A percentile compares a stretch with the other conserved stretches of the same genome.
phyloP scores from a whole-genome alignment of 2,888 invertebrate genomes.

The Liodrosophila aerea region DNA sequence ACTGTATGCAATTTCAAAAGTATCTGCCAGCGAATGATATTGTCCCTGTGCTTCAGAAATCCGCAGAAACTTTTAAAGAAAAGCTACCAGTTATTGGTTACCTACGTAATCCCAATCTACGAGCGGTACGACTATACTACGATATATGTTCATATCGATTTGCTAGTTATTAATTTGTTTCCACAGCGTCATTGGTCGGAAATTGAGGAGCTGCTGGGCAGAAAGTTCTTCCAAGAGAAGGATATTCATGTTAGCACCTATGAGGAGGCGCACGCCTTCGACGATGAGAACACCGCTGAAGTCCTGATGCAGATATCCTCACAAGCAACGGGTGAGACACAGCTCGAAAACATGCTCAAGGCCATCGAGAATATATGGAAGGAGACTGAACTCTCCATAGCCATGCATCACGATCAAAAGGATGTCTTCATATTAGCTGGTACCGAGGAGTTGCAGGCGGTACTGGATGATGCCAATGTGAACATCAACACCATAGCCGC shows the following conservation, averaged over 20 bases:
- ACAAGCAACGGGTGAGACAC: constrained; percentile 94
- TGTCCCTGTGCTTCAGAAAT: constrained; percentile 88
- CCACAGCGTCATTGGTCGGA: constrained; percentile 90
- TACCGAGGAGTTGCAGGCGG: constrained; percentile 91
- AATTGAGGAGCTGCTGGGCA: constrained; percentile 88
- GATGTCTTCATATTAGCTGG: constrained; percentile 93
- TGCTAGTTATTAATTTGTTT: too few species aligned
- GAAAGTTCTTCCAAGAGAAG: constrained; percentile 89
- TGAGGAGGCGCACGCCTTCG: constrained; percentile 89
- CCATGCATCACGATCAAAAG: constrained; percentile 90
- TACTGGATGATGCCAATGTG: constrained; percentile 93
- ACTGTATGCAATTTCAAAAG: constrained; percentile 90
- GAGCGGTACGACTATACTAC: too few species aligned
- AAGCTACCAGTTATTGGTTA: constrained; percentile 92
- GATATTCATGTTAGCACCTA: constrained; percentile 87
- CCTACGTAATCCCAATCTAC: constrained; percentile 90
- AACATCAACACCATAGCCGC: constrained; percentile 93
- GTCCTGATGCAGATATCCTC: constrained; percentile 92
- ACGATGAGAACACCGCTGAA: constrained; percentile 84
- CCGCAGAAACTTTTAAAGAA: constrained; percentile 90
- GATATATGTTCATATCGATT: neutral
- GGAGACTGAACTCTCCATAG: constrained; percentile 88
- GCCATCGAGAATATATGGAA: constrained; percentile 94
- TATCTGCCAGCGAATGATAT: constrained; percentile 91
- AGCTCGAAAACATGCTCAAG: constrained; percentile 90